A percentile compares a stretch with the other conserved stretches of the same genome.
These are phyloP conservation scores for Melikaiella ostensackeni DNA, from an alignment of 2,888 invertebrate species.

Conservation along the genomic window DNA sequence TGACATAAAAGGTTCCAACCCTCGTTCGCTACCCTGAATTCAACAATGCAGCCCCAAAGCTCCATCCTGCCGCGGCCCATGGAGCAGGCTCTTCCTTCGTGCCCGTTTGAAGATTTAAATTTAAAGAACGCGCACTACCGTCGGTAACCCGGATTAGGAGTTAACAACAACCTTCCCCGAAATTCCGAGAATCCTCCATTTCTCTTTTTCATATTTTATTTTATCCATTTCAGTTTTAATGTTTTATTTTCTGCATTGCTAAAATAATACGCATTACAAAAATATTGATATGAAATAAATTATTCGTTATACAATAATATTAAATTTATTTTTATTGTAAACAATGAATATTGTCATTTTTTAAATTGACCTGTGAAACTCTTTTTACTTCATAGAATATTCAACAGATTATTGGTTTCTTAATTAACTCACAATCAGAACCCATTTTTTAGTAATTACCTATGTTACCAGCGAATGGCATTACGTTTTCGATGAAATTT, in stretches of 20 bases:
- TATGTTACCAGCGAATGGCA: too few species aligned
- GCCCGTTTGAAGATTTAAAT: slow-evolving; percentile 18
- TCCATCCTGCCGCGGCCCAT: slow-evolving; percentile 46
- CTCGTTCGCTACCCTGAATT: slow-evolving; percentile 57
- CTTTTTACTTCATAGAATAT: too few species aligned
- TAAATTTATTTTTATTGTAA: too few species aligned
- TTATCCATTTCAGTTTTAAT: neutral
- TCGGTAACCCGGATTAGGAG: slow-evolving; percentile 5
- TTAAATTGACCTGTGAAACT: too few species aligned
- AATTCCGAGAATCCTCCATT: neutral
- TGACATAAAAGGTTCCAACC: slow-evolving; percentile 66
- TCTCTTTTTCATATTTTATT: neutral
- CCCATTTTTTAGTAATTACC: too few species aligned
- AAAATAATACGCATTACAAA: too few species aligned
- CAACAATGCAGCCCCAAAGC: slow-evolving; percentile 52
- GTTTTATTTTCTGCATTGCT: neutral
- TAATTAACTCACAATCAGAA: too few species aligned
- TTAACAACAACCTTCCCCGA: neutral
- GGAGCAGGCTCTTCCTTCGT: slow-evolving; percentile 47
- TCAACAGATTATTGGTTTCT: too few species aligned
- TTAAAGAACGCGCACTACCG: slow-evolving; percentile 40
- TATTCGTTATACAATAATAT: too few species aligned
- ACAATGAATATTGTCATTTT: too few species aligned
- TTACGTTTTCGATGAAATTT: too few species aligned
- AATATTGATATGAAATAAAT: too few species aligned